These are phyloP conservation scores for Sakesphorus luctuosus DNA, from an alignment of 2,113 vertebrate genomes.

Conservation along the genomic window DNA sequence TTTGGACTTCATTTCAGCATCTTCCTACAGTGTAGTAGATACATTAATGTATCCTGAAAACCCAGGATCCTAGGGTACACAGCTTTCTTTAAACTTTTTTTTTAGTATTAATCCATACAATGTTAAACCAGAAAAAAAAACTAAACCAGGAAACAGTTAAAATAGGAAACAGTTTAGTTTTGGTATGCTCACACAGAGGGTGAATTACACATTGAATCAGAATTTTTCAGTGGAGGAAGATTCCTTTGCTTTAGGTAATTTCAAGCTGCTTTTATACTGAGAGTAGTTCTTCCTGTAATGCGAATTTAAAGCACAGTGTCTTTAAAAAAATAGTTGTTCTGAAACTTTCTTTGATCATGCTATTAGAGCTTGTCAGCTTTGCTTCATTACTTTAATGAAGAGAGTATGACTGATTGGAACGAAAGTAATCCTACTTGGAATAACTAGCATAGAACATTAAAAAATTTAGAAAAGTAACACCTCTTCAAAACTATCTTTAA, in stretches of 20 bases:
- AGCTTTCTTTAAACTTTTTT: neutral
- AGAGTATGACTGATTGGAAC: neutral
- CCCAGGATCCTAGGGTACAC: neutral
- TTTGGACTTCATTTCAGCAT: too few relatives aligned
- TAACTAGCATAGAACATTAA: neutral
- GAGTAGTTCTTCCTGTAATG: neutral
- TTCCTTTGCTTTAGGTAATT: neutral
- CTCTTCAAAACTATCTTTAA: neutral
- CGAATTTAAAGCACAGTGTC: neutral
- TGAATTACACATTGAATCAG: neutral
- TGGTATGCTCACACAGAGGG: neutral
- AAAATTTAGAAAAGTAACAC: neutral
- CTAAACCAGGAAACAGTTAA: neutral
- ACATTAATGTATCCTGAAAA: neutral
- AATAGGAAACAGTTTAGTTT: neutral
- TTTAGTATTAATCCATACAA: neutral
- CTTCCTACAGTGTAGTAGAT: neutral
- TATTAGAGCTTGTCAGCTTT: neutral
- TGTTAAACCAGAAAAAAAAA: neutral
- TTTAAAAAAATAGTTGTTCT: neutral
- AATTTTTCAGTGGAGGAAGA: neutral
- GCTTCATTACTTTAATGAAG: neutral
- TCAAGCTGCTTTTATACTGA: neutral
- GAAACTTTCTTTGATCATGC: neutral
- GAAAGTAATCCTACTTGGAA: neutral